Evolutionary conservation across 2,797 vertebrate species (phyloP), one percentile per base, ranked within the genome.

Genomic region (Paedocypris micromegethes): DNA sequence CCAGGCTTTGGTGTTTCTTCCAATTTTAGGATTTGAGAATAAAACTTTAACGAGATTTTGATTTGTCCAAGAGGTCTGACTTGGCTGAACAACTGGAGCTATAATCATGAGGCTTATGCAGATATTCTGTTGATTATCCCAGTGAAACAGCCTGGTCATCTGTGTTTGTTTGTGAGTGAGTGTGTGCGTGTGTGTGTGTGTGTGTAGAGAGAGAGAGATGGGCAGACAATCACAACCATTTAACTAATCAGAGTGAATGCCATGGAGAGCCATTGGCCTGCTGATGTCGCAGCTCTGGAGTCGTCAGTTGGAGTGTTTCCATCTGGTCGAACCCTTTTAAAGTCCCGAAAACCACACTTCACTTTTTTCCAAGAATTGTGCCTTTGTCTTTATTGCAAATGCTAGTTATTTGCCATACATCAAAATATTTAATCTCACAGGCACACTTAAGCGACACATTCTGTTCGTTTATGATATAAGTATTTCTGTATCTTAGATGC

Each of bases 221-320:
- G 47, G 47, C 50, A 54, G 59, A 73, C 51, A 67, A 68, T 52
- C 51, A 67, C 51, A 62, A 57, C 59, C 58, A 67, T 70, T 74
- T 70, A 75, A 65, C 72, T 79, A 77, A 79, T 79, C 77, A 79
- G 58, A 50, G 67, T 37, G 72, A 74, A 73, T 76, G 75, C 67
- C 64, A 61, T 58, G n/a, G 45, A 59, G 57, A 72, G 72, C 66
- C 42, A 45, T 8, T 70, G 66, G 50, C 52, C 64, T 54, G 64
- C 48, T 73, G 62, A 63, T 58, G 67, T 66, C 67, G 67, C 64
- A 47, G 42, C 42, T 63, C 55, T 66, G 58, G 58, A 70, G 58
- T 57, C 9, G 59, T 77, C 68, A 73, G 49, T 63, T 37, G 58
- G 68, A 64, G 58, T 66, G 68, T 23, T 57, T 69, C 75, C 74